Evolutionary conservation across 1,140 invertebrate genomes (phyloP), one percentile per base, ranked within the genome.

Genomic region (Phenacoccus solenopsis): DNA sequence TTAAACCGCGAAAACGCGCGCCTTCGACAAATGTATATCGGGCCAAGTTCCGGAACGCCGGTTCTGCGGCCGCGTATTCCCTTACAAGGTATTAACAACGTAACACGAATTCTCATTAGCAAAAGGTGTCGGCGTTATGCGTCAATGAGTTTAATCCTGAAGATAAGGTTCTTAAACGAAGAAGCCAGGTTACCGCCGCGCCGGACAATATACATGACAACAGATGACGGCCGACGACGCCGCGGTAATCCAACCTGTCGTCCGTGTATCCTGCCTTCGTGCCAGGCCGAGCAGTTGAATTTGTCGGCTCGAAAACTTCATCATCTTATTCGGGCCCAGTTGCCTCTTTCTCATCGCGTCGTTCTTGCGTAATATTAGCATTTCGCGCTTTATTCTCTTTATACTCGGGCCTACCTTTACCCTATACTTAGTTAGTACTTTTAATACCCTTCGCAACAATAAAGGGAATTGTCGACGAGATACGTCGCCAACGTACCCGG

Each of bases 381-480:
- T 64, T 24, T 5, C n/a, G 56, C 59, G 21, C 21, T 9, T 64
- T 25, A 64, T 20, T 64, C 25, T 64, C 59, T 27, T 16, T 24
- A n/a, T n/a, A n/a, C n/a, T n/a, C n/a, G n/a, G n/a, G n/a, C n/a
- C n/a, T n/a, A 64, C 59, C 59, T 64, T 64, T 64, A 24, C 59
- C 25, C 10, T 64, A 49, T 49, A 64, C 59, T 64, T 64, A 64
- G 59, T 64, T 64, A 64, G 59, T 64, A 64, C 20, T 64, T 64
- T 64, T 64, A 64, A 64, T 64, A 64, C 59, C 59, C 59, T 24
- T 64, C 12, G 59, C 59, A 64, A 64, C 59, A 64, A 64, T 64
- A 64, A 64, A 64, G 59, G 59, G 59, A 64, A 64, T 64, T 64
- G 59, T 64, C 59, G 25, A 64, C 59, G 59, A 64, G 59, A 64